Base-by-base conservation (phyloP, 1,140 invertebrate species). In the Adoxophyes honmai region DNA sequence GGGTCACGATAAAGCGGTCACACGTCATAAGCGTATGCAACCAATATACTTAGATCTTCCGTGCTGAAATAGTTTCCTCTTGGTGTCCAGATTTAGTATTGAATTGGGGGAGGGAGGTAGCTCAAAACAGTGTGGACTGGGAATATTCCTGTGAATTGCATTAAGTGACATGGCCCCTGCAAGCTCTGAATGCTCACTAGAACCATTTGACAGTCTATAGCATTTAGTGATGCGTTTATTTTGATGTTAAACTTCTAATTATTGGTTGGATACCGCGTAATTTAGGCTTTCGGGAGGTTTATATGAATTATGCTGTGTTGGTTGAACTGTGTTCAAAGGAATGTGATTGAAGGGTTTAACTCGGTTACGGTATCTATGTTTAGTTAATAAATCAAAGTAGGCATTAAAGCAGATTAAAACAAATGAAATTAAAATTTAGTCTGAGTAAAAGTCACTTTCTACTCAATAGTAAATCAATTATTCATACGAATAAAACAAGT, bases 61-160 rank as follows among this genome's bases (percentile, higher is more conserved):
- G 15, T 18, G 55, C 68, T 55, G 63, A 58, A 61, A 38, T 16
- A 28, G 48, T 10, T 42, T 11, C 54, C 55, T 52, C 57, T 7
- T 11, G n/a, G 16, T 52, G 15, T 39, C 59, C 59, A 11, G 7
- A 36, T 60, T 68, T 55, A 14, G 1, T 51, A 9, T 28, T 28
- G 28, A 1, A 15, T 11, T 21, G 10, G 9, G 55, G 15, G 56
- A 66, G 1, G 52, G 15, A 18, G 68, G 68, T n/a, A 57, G 75
- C 15, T 70, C 67, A 59, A 11, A 37, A 51, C 65, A 59, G 7
- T 39, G 21, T 75, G 65, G 78, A 52, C 36, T 44, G 37, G 70
- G 57, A 73, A 61, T 75, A 66, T 77, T 76, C 68, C 75, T 74
- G 68, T 81, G 81, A 81, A 81, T 84, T 81, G 81, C 74, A 84